These are phyloP conservation scores for Cataglyphis rosenhaueri DNA, from an alignment of 2,888 invertebrate genomes.

Conservation along the genomic window DNA sequence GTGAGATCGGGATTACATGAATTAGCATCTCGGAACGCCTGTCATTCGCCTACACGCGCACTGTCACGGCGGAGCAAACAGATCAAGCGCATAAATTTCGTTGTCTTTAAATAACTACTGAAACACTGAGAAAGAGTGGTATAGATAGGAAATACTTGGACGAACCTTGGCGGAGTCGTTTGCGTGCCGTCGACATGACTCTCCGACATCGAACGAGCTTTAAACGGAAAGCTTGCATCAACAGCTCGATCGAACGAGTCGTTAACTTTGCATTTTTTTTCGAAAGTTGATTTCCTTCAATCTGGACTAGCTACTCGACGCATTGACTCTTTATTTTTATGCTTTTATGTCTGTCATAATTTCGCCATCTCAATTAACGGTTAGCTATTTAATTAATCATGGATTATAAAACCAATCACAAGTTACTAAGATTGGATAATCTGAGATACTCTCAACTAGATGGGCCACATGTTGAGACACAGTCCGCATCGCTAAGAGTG, in stretches of 20 bases:
- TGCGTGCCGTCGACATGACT: background rate
- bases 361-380: conserved; percentile 18
- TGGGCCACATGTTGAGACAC: too few species aligned
- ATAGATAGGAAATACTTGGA: conserved; percentile 4
- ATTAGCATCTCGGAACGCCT: conserved; percentile 9
- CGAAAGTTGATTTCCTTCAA: conserved; percentile 11
- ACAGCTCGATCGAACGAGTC: background rate
- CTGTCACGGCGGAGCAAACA: background rate
- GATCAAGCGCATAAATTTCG: conserved; percentile 1
- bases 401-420: conserved; percentile 3
- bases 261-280: background rate
- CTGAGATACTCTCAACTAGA: background rate
- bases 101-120: background rate
- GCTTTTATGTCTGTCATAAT: background rate
- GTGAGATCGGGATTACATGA: conserved; percentile 22
- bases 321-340: background rate
- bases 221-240: conserved; percentile 5
- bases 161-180: background rate
- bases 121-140: background rate
- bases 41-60: conserved; percentile 5
- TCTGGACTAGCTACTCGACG: background rate
- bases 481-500: background rate
- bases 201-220: background rate
- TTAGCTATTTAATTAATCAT: conserved; percentile 8
- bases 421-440: background rate